Evolutionary conservation across 2,113 vertebrate species (phyloP).

Genomic region (Numida meleagris): DNA sequence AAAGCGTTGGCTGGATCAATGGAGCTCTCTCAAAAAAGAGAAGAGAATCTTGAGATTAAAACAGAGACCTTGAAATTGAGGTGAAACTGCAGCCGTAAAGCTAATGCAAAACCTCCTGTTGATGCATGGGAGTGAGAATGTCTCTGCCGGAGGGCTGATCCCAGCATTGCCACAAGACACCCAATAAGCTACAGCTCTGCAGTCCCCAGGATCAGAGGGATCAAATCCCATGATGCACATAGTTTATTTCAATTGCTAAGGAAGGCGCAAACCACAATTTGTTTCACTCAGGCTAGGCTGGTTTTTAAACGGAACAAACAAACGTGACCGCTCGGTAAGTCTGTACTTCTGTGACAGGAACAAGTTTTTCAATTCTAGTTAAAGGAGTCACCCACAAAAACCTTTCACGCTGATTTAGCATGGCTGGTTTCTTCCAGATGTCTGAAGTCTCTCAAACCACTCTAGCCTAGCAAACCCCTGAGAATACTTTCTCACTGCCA

Average conservation of each 20-base stretch:
- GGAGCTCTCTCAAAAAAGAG: neutral
- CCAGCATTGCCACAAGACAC: neutral
- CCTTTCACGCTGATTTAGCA: neutral
- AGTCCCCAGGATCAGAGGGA: neutral
- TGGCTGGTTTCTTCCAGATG: neutral
- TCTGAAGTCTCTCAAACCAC: neutral
- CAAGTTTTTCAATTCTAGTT: neutral
- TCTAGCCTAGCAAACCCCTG: neutral
- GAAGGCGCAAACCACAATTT: slow-evolving; percentile 13
- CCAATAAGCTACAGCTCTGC: neutral
- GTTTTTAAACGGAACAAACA: neutral
- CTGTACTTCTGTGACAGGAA: neutral
- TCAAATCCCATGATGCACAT: neutral
- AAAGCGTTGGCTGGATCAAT: neutral
- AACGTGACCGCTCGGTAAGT: neutral
- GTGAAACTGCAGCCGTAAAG: slow-evolving; percentile 21
- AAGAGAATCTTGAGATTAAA: slow-evolving; percentile 33
- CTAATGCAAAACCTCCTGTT: slow-evolving; percentile 15
- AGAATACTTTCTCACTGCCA: neutral
- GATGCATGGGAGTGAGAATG: neutral
- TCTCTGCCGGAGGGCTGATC: neutral
- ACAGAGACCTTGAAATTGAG: slow-evolving; percentile 53
- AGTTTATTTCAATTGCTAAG: neutral
- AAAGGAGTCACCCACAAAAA: neutral
- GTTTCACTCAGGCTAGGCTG: neutral